These are phyloP conservation scores for Brachyhypopomus occidentalis DNA, from an alignment of 2,113 vertebrate species.

Conservation along the genomic window DNA sequence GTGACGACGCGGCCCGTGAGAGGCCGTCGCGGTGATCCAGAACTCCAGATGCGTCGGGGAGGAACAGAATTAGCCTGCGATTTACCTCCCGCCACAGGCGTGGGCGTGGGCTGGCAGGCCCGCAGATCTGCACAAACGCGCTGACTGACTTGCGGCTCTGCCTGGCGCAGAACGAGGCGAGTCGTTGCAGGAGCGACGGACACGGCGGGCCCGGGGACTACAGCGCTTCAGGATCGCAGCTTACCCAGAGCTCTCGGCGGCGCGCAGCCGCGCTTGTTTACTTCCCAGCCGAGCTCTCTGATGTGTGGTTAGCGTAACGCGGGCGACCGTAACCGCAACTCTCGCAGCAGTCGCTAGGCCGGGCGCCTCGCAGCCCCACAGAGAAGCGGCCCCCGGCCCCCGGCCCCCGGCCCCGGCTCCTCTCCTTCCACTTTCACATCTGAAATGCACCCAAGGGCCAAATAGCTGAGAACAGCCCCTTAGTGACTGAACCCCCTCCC, in stretches of 20 bases:
- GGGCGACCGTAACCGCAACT: conserved; percentile 26
- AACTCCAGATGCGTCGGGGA: not conserved
- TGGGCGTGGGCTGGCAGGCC: not conserved
- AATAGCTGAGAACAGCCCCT: conserved; percentile 80
- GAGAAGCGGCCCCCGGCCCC: too few relatives aligned
- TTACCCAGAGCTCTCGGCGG: conserved; percentile 13
- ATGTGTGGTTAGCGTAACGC: conserved; percentile 41
- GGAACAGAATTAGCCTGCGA: not conserved
- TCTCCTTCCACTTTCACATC: conserved; percentile 61
- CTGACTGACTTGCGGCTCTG: not conserved
- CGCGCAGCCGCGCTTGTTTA: conserved; percentile 31
- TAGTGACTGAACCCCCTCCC: conserved; percentile 69
- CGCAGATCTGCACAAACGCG: not conserved
- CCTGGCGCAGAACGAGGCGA: not conserved
- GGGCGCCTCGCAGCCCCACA: conserved; percentile 38
- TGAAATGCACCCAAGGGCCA: conserved; percentile 83
- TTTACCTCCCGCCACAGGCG: not conserved
- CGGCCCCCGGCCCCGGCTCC: conserved; percentile 43
- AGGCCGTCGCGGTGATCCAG: not conserved
- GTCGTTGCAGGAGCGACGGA: not conserved
- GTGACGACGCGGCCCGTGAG: not conserved
- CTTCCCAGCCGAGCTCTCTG: conserved; percentile 31
- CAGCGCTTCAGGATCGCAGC: not conserved
- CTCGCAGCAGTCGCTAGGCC: conserved; percentile 41
- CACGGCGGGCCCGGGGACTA: conserved; percentile 18